phyloP scores from a whole-genome alignment of 2,888 invertebrate species.

The Pyrrhosoma nymphula region DNA sequence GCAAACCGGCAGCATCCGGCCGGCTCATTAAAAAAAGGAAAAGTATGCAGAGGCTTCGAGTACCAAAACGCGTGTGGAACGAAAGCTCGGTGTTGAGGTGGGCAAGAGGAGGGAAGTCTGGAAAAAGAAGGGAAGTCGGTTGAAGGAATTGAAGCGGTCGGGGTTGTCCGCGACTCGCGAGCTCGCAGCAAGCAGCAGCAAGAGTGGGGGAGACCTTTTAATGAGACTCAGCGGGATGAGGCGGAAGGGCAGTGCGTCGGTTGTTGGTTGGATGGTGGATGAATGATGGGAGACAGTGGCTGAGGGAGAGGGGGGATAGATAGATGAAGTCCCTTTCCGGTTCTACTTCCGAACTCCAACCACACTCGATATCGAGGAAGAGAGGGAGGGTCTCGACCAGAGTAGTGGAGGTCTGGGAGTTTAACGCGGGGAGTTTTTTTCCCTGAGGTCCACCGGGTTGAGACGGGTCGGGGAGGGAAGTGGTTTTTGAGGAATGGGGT shows the following conservation, averaged over 20 bases:
- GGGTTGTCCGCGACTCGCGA: neutral
- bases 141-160: neutral
- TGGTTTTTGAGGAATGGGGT: neutral
- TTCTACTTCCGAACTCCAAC: conserved; percentile 8
- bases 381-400: neutral
- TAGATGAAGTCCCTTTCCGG: neutral
- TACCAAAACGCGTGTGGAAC: neutral
- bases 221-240: neutral
- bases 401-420: neutral
- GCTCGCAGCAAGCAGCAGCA: neutral
- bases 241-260: neutral
- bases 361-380: conserved; percentile 20
- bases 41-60: neutral
- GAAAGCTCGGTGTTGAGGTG: neutral
- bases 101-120: neutral
- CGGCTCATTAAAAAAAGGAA: neutral
- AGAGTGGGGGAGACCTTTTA: neutral
- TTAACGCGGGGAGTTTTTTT: neutral
- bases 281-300: neutral
- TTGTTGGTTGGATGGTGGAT: neutral
- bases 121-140: neutral
- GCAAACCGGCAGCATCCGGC: neutral
- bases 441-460: neutral
- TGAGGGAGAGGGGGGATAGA: neutral
- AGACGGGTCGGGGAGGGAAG: neutral